These are phyloP conservation scores for Agapostemon virescens DNA, from an alignment of 2,888 invertebrate species.

Conservation along the genomic window DNA sequence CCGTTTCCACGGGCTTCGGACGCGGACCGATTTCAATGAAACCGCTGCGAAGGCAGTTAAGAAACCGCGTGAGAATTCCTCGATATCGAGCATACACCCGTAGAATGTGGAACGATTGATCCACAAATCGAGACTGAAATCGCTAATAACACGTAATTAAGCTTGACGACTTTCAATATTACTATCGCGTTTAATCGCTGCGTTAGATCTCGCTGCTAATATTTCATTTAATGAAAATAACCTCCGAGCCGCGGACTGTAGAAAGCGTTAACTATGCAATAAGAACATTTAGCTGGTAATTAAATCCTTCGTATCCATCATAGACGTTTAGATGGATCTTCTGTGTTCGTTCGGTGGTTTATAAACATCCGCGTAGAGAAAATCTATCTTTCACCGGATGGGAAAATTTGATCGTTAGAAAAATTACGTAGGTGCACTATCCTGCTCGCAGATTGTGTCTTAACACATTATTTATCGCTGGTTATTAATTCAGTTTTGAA, in stretches of 20 bases:
- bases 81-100: neutral
- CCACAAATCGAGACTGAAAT: neutral
- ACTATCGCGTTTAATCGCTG: neutral
- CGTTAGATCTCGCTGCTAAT: neutral
- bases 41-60: conserved; percentile 8
- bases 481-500: no score
- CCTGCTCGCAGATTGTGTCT: no score
- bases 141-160: neutral
- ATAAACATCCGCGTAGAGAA: neutral
- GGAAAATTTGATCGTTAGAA: neutral
- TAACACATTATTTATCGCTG: no score
- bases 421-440: no score
- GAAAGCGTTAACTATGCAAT: neutral
- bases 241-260: neutral
- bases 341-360: neutral
- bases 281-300: neutral
- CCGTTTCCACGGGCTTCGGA: conserved; percentile 36
- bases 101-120: neutral
- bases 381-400: neutral
- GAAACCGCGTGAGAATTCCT: conserved; percentile 5
- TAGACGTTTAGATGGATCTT: neutral
- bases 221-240: neutral
- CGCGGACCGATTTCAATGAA: conserved; percentile 42
- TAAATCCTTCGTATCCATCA: neutral
- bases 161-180: neutral